Base-by-base conservation (phyloP, 2,888 invertebrate genomes). In the Venustoraphidia nigricollis region DNA sequence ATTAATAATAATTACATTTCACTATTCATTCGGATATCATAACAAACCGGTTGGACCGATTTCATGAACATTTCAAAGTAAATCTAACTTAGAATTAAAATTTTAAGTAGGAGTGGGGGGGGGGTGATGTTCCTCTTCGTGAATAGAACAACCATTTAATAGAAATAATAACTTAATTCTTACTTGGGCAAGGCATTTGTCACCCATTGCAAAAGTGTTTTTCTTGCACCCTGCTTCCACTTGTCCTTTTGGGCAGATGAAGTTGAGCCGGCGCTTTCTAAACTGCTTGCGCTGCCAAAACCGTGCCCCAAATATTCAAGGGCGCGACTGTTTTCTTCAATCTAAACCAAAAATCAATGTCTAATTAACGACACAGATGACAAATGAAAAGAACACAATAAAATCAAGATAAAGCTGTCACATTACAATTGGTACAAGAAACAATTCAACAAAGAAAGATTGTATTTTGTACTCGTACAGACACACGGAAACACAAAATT, bases 141-240 rank as follows among this genome's bases (percentile, higher is more conserved):
- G 27, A 27, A 6, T 6, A 27, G 5, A 27, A 27, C 27, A 27
- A 6, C 27, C 6, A 5, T 27, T 27, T 27, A 27, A 5, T 27
- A 27, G 6, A 27, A 27, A 27, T 27, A 6, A 27, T 27, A 27
- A 27, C 27, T 27, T 27, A 27, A 27, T 27, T 27, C 73, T 72
- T 61, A 83, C 83, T 79, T 82, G 54, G 88, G 89, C 60, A 95
- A 71, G 37, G 91, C 87, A 63, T 89, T 92, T 55, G 92, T 87
- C 51, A 94, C 94, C 95, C 95, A 96, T 59, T 89, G 85, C 52
- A 96, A 71, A 52, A 96, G 71, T 27, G 92, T 91, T 67, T 91
- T 91, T 64, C 86, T 81, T 49, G 94, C 94, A 44, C 93, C 90
- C 63, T 85, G 83, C 64, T 87, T 89, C 85, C 88, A 87, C 63